phyloP scores from a whole-genome alignment of 1,140 invertebrate genomes.

The Scaptomyza pallida region DNA sequence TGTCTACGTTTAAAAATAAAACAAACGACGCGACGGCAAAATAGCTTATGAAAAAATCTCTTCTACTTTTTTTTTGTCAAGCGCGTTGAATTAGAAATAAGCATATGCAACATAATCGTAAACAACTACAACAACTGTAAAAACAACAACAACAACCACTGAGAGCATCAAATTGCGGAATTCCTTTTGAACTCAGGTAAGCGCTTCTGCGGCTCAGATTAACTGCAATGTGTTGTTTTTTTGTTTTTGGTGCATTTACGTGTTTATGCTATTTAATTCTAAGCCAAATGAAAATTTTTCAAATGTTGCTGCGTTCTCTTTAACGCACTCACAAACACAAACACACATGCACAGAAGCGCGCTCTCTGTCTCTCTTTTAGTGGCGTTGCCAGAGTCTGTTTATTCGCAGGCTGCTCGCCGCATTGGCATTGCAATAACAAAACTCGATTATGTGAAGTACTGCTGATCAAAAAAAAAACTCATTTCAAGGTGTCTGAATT shows the following conservation, averaged over 20 bases:
- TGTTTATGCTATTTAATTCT: conserved; percentile 16
- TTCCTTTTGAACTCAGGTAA: conserved; percentile 24
- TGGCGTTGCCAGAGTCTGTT: conserved; percentile 20
- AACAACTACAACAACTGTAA: conserved; percentile 16
- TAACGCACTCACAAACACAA: not conserved
- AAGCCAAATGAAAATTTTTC: conserved; percentile 32
- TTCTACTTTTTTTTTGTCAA: conserved; percentile 25
- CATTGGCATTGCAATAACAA: not conserved
- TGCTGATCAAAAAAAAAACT: conserved; percentile 15
- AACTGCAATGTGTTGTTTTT: conserved; percentile 4
- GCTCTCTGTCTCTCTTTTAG: not conserved
- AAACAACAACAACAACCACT: conserved; percentile 6
- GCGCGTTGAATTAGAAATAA: conserved; percentile 8
- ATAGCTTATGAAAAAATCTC: conserved; percentile 22
- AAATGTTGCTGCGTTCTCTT: conserved; percentile 11
- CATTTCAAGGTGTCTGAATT: not conserved
- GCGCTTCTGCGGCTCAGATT: conserved; percentile 12
- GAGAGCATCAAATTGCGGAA: conserved; percentile 10
- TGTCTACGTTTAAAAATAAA: conserved; percentile 71
- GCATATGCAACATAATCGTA: conserved; percentile 18
- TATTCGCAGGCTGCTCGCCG: not conserved
- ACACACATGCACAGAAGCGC: too few relatives aligned
- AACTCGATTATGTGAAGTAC: not conserved
- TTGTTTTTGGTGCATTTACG: not conserved
- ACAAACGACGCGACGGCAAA: conserved; percentile 32